Evolutionary conservation across 2,113 vertebrate genomes (phyloP).

Genomic region (Limanda limanda): DNA sequence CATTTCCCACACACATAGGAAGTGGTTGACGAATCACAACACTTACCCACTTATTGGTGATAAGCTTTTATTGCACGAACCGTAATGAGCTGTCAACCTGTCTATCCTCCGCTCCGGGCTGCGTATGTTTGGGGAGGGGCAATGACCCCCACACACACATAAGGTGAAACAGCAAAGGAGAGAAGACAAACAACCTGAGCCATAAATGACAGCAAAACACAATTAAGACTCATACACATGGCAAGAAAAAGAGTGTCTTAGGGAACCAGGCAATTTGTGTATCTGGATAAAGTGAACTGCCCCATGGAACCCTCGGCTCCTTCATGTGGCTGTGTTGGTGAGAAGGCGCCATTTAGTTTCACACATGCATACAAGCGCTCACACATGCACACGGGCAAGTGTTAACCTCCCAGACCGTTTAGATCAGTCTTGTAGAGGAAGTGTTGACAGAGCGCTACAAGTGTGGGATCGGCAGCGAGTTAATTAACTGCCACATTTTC

Average conservation of each 20-base stretch:
- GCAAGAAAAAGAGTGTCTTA: neutral
- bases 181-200: neutral
- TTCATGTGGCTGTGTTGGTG: neutral
- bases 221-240: neutral
- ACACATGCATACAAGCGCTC: constrained; percentile 8
- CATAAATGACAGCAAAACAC: constrained; percentile 1
- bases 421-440: constrained; percentile 70
- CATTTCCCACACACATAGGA: no score
- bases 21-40: no score
- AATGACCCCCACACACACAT: neutral
- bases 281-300: neutral
- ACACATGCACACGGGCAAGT: constrained; percentile 24
- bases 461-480: constrained; percentile 44
- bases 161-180: neutral
- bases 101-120: neutral
- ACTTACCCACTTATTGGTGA: neutral
- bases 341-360: constrained; percentile 20
- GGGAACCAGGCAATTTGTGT: neutral
- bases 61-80: neutral
- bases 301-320: neutral
- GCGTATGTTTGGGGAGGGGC: no score
- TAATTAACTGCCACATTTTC: constrained; percentile 73
- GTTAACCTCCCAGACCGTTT: constrained; percentile 74
- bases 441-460: constrained; percentile 71
- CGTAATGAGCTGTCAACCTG: neutral